Conservation (phyloP, 2,888 invertebrate genomes). For the Pristionchus arcanus region DNA sequence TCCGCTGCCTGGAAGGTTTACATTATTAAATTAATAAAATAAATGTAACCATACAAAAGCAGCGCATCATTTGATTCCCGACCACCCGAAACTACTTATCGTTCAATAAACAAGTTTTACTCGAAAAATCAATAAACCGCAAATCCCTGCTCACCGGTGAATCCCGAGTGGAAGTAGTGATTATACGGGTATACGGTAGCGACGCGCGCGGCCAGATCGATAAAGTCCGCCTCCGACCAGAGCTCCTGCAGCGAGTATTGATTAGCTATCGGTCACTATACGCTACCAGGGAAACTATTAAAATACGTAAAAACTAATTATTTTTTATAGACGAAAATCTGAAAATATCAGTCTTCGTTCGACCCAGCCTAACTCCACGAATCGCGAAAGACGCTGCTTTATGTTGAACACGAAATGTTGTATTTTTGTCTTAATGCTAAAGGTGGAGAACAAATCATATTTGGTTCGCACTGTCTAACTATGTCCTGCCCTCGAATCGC, state of each 20-base stretch:
- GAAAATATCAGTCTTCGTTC: not conserved
- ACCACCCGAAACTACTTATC: too few species aligned
- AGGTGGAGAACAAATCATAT: not conserved
- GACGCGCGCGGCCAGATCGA: conserved; percentile 86
- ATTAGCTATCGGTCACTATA: conserved; percentile 52
- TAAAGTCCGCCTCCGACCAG: conserved; percentile 91
- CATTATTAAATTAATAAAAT: conserved; percentile 83
- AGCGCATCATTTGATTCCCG: too few species aligned
- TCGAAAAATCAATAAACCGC: not conserved
- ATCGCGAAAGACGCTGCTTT: not conserved
- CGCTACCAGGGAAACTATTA: too few species aligned
- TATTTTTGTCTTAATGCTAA: too few species aligned
- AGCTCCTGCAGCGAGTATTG: conserved; percentile 81
- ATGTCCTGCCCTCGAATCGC: not conserved
- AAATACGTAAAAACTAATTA: too few species aligned
- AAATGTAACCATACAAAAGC: not conserved
- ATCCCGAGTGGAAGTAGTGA: conserved; percentile 88
- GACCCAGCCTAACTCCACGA: conserved; percentile 19
- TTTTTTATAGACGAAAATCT: too few species aligned
- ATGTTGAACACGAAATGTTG: too few species aligned
- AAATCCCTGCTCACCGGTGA: conserved; percentile 52
- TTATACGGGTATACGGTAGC: conserved; percentile 86
- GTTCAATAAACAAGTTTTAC: too few species aligned
- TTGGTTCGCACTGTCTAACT: not conserved
- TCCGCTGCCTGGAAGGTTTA: conserved; percentile 92